These are phyloP conservation scores for Dryocosmus kuriphilus DNA, from an alignment of 2,888 invertebrate species.

Conservation along the genomic window DNA sequence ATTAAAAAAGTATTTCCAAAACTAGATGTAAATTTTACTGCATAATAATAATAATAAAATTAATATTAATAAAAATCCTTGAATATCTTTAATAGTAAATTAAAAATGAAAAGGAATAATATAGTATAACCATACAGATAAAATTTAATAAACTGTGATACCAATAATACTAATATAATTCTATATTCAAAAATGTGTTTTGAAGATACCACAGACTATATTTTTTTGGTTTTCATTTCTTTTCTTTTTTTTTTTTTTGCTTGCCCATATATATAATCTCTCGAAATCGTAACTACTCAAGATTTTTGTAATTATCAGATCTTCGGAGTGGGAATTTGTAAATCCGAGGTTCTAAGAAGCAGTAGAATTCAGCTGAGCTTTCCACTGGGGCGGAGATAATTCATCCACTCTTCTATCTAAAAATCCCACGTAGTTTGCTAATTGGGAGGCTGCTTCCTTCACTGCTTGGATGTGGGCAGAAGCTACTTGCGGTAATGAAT, in stretches of 20 bases:
- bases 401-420: conserved; percentile 79
- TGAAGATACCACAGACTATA: background rate
- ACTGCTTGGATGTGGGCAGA: conserved; percentile 76
- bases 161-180: no score
- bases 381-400: conserved; percentile 77
- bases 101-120: no score
- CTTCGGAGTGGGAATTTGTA: background rate
- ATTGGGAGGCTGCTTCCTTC: conserved; percentile 77
- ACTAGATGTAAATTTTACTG: no score
- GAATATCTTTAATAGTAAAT: no score
- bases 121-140: no score
- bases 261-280: background rate
- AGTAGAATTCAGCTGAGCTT: conserved; percentile 68
- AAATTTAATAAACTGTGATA: no score
- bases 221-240: no score
- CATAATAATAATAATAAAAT: no score
- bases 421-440: conserved; percentile 77
- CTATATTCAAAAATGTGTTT: background rate
- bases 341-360: conserved; percentile 14
- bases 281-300: background rate
- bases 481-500: conserved; percentile 76
- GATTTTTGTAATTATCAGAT: background rate
- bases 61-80: no score
- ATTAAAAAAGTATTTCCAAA: no score
- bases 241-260: background rate